Evolutionary conservation across 37 sponge, comb jelly and placozoan species (phyloP), one percentile per base, ranked within the genome.

Genomic region (Aphrocallistes beatrix): DNA sequence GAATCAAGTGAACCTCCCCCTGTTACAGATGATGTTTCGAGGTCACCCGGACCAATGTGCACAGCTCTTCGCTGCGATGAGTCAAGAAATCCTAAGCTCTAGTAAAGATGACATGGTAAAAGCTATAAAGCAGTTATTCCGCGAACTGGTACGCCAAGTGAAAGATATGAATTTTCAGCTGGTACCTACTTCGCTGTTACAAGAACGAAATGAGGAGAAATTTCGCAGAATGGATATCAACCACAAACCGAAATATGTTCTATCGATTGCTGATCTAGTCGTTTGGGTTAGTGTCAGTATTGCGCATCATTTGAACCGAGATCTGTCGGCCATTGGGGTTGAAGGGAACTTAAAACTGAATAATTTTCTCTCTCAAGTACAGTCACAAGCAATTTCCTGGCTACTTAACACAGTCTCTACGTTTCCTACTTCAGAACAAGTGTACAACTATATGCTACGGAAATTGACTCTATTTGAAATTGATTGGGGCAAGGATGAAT

Each of bases 181-280:
- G 3, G 28, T 60, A 3, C 28, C 75, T 32, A 60, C 28, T 60
- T 60, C 32, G 10, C 34, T 60, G 8, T 60, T 60, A 60, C 75
- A 60, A 60, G 75, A 60, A 60, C 25, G 75, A 60, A 60, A 60
- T 60, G 32, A 60, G 34, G 75, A 60, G 75, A 60, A 60, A 60
- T 60, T 60, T 60, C 75, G 75, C 75, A 60, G 75, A 60, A 60
- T 60, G 75, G 75, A 60, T 8, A 3, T 6, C 25, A 60, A 6
- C n/a, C n/a, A 32, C 21, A 60, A 19, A 1, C 34, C 34, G 21
- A 60, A 60, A 60, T 60, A 60, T 13, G 75, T 60, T 3, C n/a
- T 32, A 8, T 25, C n/a, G 3, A 13, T 60, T 30, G 21, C 75
- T 19, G 75, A 60, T 60, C 8, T 60, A 3, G 21, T 60, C 3